Percentiles rank a stretch among this genome's conserved stretches.
Evolutionary conservation across 2,888 invertebrate species (phyloP).

Genomic region (Drosophila ezoana): DNA sequence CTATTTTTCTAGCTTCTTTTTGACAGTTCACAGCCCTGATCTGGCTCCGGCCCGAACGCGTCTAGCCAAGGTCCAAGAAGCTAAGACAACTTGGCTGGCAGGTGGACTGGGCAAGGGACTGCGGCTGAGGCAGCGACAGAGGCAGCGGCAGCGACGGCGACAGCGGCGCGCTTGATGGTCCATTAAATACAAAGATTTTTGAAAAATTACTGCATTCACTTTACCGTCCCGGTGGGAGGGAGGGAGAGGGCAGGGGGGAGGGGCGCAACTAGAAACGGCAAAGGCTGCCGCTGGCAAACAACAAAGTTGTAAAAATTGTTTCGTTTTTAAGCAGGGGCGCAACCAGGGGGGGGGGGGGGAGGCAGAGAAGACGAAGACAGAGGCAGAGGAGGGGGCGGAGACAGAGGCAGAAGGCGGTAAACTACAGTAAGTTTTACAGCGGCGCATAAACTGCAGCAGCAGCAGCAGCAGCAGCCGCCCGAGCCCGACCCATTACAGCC

Average conservation of each 20-base stretch:
- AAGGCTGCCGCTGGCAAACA: constrained; percentile 74
- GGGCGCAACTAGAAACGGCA: constrained; percentile 66
- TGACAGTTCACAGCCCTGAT: too few species aligned
- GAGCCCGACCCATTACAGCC: constrained; percentile 28
- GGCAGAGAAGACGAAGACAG: too few species aligned
- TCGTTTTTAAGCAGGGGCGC: constrained; percentile 66
- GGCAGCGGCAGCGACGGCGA: constrained; percentile 13
- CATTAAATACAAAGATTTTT: constrained; percentile 83
- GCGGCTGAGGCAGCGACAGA: constrained; percentile 12
- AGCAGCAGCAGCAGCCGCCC: constrained; percentile 14
- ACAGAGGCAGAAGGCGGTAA: constrained; percentile 49
- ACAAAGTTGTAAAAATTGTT: constrained; percentile 84
- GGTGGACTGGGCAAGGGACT: constrained; percentile 19
- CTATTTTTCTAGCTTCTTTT: too few species aligned
- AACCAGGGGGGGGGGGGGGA: too few species aligned
- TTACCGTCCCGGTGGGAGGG: constrained; percentile 46
- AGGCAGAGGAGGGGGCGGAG: not conserved
- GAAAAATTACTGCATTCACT: constrained; percentile 76
- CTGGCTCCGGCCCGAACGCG: not conserved
- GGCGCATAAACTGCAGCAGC: constrained; percentile 70
- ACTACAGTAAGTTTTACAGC: constrained; percentile 80
- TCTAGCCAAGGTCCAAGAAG: constrained; percentile 52
- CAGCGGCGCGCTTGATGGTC: constrained; percentile 74
- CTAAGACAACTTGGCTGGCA: constrained; percentile 20
- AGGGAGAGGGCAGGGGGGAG: not conserved